Base-by-base conservation (phyloP, 2,888 invertebrate genomes). In the Drosophila kambysellisi region DNA sequence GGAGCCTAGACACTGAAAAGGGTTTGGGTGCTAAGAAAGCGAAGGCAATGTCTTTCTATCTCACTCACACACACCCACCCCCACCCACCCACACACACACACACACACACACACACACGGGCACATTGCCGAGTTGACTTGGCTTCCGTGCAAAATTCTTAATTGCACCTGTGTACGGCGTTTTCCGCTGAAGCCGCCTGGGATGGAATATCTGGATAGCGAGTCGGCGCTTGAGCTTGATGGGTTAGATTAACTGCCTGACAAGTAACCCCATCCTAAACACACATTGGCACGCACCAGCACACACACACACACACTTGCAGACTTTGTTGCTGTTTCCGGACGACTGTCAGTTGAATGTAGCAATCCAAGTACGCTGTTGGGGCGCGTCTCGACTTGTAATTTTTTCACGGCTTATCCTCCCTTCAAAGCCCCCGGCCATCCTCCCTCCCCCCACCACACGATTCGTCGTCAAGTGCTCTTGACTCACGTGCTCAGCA, bases 221-320 rank as follows among this genome's bases (percentile, higher is more conserved):
- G 72, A 70, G 71, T 80, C 65, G 71, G 69, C 76, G 70, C 74
- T 71, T 75, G 62, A 63, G 71, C 89, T 84, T 90, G 90, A 91
- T 88, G 88, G 87, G 73, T 90, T 83, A 91, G 91, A 91, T 91
- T 91, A 92, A 91, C 89, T 91, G 83, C 89, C 90, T 92, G 92
- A 89, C 91, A 91, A 83, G 82, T 84, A 84, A 84, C 82, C 90
- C 74, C 84, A 84, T 80, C 79, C 79, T 76, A 74, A 56, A 64
- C 61, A 73, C 60, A 70, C 54, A 25, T 17, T 70, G 46, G 61
- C 54, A 59, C 59, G 69, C 64, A 71, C 32, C 46, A 20, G 46
- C 46, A 52, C 25, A 69, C 48, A 63, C 53, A 57, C 58, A 53
- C 64, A 61, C 56, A 33, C 59, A 66, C 43, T 56, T 57, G 35